Evolutionary conservation across 2,113 vertebrate genomes (phyloP).

Genomic region (Phrynocephalus versicolor): DNA sequence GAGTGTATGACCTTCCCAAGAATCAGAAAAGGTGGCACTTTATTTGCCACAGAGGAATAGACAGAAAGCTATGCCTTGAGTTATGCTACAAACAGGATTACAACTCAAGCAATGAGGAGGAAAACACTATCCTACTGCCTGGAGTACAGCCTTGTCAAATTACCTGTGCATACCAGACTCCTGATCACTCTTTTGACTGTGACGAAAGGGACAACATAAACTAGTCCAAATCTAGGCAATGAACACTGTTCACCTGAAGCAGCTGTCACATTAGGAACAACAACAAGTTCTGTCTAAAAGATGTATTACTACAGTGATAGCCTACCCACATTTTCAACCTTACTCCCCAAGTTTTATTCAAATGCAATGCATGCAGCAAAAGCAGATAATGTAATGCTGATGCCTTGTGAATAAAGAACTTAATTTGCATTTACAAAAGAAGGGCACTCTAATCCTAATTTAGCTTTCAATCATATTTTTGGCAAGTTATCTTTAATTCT

Average conservation of each 20-base stretch:
- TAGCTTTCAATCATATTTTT: neutral
- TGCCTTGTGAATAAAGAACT: neutral
- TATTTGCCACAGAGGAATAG: too few relatives aligned
- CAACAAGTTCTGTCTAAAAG: neutral
- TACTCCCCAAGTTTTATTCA: neutral
- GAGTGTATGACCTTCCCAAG: too few relatives aligned
- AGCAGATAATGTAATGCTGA: neutral
- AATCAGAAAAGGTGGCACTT: too few relatives aligned
- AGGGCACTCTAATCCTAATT: neutral
- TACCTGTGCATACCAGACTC: neutral
- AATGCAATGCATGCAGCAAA: neutral
- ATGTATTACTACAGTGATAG: neutral
- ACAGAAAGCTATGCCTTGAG: too few relatives aligned
- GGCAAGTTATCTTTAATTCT: neutral
- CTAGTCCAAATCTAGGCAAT: neutral
- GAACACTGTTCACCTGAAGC: neutral
- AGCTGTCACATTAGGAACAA: neutral
- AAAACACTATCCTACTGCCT: neutral
- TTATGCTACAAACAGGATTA: too few relatives aligned
- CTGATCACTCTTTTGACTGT: neutral
- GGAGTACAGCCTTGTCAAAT: neutral
- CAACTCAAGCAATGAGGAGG: neutral
- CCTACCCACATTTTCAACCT: neutral
- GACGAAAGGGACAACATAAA: neutral
- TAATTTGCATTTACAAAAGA: neutral